Evolutionary conservation across 2,888 invertebrate genomes (phyloP), one percentile per base, ranked within the genome.

Genomic region (Meloe dianella): DNA sequence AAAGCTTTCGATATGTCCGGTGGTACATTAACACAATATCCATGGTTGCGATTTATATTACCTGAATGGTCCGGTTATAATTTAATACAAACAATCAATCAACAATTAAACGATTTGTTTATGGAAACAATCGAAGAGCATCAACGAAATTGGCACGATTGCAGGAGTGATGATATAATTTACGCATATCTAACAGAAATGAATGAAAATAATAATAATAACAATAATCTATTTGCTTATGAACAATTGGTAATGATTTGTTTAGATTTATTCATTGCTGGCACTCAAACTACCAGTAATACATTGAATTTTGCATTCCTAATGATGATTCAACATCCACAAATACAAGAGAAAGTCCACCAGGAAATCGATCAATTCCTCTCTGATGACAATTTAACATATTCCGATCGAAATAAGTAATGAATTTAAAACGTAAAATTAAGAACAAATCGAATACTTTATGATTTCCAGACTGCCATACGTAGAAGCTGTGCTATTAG

Each of bases 211-310:
- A 79, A 83, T 57, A 74, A 74, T 14, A 79, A 83, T 57, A 77
- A 27, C 10, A 9, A 38, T 14, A 14, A 59, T 24, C 47, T 47
- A 5, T 63, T 87, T 80, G 79, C 81, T 87, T 90, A 89, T 65
- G 87, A 88, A 6, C 90, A 91, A 76, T 78, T 91, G 61, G 82
- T 89, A 5, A 87, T 90, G 86, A 85, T 89, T 5, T 87, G 90
- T 72, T 77, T 90, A 64, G 92, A 92, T 78, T 84, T 91, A 57
- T 87, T 92, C 29, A 87, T 91, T 83, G 91, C 90, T 7, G 91
- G 91, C 1, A 86, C 89, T 60, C 91, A 92, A 80, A 92, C 91
- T 0, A 91, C 90, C 0, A 88, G 88, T 70, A 90, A 89, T 75
- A 89, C 90, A 0, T 82, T 89, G 10, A 86, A 87, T 0, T 89